A percentile compares a stretch with the other conserved stretches of the same genome.
phyloP scores from a whole-genome alignment of 1,140 invertebrate species.

The Drepana arcuata region DNA sequence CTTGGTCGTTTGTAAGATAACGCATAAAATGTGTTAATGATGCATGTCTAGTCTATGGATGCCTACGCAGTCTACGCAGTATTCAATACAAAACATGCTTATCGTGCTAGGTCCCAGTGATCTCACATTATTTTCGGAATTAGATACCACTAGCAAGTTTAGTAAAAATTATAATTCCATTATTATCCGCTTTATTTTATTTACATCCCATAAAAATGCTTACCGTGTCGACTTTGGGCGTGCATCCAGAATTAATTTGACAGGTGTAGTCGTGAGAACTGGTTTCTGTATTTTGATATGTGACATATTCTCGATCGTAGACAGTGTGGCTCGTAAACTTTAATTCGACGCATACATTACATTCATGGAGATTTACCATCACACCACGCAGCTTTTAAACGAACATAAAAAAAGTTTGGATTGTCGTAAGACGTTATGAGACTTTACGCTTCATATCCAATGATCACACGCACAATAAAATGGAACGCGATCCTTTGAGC shows the following conservation, averaged over 20 bases:
- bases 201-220: constrained; percentile 24
- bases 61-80: too few species aligned
- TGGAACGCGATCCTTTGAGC: constrained; percentile 15
- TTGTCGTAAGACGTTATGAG: constrained; percentile 28
- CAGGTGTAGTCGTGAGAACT: constrained; percentile 39
- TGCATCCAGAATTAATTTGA: constrained; percentile 40
- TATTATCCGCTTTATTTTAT: constrained; percentile 12
- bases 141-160: constrained; percentile 1
- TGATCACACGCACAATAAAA: constrained; percentile 11
- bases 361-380: constrained; percentile 35
- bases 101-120: neutral
- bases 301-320: constrained; percentile 36
- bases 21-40: neutral
- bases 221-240: constrained; percentile 19
- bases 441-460: constrained; percentile 5
- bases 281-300: constrained; percentile 44
- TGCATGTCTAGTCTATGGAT: too few species aligned
- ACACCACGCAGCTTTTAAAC: constrained; percentile 36
- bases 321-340: constrained; percentile 44
- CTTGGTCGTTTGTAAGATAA: constrained; percentile 33
- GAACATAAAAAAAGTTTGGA: constrained; percentile 31
- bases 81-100: too few species aligned
- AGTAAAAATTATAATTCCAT: constrained; percentile 1
- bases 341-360: constrained; percentile 51
- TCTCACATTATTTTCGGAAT: neutral